Conservation (phyloP, 1,140 invertebrate genomes). For the Heterodera carotae region DNA sequence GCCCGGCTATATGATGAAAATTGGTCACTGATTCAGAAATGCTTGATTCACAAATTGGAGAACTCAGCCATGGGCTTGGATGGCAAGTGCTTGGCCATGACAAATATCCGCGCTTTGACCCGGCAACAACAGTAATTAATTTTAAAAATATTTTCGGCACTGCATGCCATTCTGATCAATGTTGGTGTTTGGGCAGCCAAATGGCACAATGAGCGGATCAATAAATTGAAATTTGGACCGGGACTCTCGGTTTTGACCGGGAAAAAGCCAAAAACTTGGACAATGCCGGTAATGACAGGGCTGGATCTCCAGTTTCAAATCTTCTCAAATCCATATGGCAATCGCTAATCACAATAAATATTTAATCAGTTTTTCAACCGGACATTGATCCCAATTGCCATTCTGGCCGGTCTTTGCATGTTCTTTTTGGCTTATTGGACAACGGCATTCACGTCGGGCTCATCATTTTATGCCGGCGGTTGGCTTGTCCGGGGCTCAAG, state of each 20-base stretch:
- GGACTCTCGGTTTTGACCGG: not conserved
- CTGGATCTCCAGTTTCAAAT: not conserved
- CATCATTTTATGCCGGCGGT: conserved; percentile 44
- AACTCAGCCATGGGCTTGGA: conserved; percentile 50
- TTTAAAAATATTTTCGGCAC: not conserved
- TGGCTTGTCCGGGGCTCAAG: conserved; percentile 53
- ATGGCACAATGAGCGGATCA: not conserved
- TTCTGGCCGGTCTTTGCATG: conserved; percentile 51
- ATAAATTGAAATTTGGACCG: not conserved
- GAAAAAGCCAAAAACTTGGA: not conserved
- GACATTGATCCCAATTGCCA: conserved; percentile 42
- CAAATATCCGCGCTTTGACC: conserved; percentile 52
- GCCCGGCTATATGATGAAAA: not conserved
- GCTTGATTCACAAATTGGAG: conserved; percentile 41
- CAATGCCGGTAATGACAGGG: too few species aligned
- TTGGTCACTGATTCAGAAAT: too few species aligned
- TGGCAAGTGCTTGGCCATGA: conserved; percentile 51
- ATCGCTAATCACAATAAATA: too few species aligned
- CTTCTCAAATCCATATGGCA: too few species aligned
- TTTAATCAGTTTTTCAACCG: conserved; percentile 45
- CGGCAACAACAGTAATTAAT: conserved; percentile 40
- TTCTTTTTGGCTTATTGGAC: conserved; percentile 56
- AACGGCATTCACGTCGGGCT: conserved; percentile 44
- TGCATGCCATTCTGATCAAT: not conserved
- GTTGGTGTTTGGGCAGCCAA: too few species aligned